Base-by-base conservation (phyloP, 1,140 invertebrate genomes). In the Bombus polaris region DNA sequence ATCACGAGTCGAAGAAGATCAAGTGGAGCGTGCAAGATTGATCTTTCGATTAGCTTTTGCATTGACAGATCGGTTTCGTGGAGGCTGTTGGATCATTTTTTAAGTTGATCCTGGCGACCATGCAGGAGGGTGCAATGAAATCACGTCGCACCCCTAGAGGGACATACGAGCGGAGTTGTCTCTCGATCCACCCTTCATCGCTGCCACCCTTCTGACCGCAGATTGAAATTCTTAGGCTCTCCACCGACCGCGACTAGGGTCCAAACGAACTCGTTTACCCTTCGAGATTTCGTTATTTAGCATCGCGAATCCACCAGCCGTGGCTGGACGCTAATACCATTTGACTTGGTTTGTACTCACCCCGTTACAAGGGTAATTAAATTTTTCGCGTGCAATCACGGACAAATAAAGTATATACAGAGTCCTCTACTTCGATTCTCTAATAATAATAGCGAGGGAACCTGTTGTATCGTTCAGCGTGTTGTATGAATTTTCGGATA, bases 151-250 rank as follows among this genome's bases (percentile, higher is more conserved):
- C 92, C 93, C 93, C 90, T 37, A 90, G 89, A 93, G 89, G 90
- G 90, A 91, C 87, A 88, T 87, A 77, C 71, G 78, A 76, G 85
- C 83, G 88, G 88, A 90, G 88, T 91, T 88, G 92, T 93, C 91
- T 93, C 92, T 92, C 90, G 66, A 86, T 90, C 86, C 89, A 91
- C 93, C 92, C 92, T 89, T 94, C 89, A 87, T 88, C 89, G 88
- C 86, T 86, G 87, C 87, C 89, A 91, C 94, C 91, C 93, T 93
- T 89, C 92, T 93, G 93, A 94, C 94, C 94, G 92, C 94, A 94
- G 94, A 95, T 95, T 95, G 94, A 95, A 95, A 95, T 95, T 95
- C 94, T 94, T 94, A 93, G 92, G 90, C 92, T 89, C 87, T 87
- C 88, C 71, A 70, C 39, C 75, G 75, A 86, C 76, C 75, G 47